Base-by-base conservation (phyloP, 2,113 vertebrate species). In the Amphilophus citrinellus region DNA sequence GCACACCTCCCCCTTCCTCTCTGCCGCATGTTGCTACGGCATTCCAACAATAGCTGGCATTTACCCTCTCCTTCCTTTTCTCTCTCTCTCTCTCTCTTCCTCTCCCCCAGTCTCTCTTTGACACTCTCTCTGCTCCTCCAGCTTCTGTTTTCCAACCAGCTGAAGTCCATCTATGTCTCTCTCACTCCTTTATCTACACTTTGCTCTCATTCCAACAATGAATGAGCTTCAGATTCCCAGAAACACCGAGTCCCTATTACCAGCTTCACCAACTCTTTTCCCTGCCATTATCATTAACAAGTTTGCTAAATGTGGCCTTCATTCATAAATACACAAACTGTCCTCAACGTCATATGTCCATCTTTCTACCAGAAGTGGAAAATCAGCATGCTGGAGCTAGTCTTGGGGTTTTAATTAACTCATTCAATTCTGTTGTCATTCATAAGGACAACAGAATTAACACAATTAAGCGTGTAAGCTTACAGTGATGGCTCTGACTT, bases 21-120 rank as follows among this genome's bases (percentile, higher is more conserved):
- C 35, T 39, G 68, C 76, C 18, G 68, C 17, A 47, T 84, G 92
- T 94, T 93, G 91, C 93, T 90, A 89, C 85, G 84, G 88, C 88
- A 90, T 92, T 93, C 92, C 91, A 89, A 95, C 93, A 94, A 95
- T 93, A 93, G 93, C 92, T 91, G 94, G 91, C 88, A 95, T 95
- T 94, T 91, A 87, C 82, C 63, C 89, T 91, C 81, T 81, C 76
- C 61, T 84, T 71, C 84, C 65, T 53, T 66, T 84, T 77, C 68
- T 77, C 81, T 37, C 82, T 77, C 68, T 77, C 68, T 37, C 82
- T 58, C 56, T 44, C 79, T 62, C 77, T 71, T 81, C 47, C 50
- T 58, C 66, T 62, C 76, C 84, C 80, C 44, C 83, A n/a, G 47
- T 35, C 27, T 56, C 17, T 86, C 88, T 83, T 71, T 88, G 80